phyloP scores from a whole-genome alignment of 2,797 vertebrate species.

The Thamnophis elegans region DNA sequence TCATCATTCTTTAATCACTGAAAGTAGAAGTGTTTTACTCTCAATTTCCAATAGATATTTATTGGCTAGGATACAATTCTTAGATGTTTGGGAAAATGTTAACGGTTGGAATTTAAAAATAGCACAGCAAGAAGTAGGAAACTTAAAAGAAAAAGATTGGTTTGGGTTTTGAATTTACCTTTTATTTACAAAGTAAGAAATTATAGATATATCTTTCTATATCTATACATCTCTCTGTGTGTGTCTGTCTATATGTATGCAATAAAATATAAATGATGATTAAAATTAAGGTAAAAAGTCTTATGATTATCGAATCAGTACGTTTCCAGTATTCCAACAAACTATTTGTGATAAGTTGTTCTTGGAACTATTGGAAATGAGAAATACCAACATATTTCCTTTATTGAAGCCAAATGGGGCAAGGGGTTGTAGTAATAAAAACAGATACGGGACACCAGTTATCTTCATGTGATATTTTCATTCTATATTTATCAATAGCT shows the following conservation, averaged over 20 bases:
- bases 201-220: background rate
- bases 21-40: background rate
- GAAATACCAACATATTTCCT: background rate
- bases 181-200: background rate
- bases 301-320: background rate
- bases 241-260: too few species aligned
- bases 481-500: conserved; percentile 62
- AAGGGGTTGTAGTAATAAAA: background rate
- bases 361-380: conserved; percentile 15
- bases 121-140: background rate
- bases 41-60: background rate
- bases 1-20: background rate
- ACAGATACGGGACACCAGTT: background rate
- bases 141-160: background rate
- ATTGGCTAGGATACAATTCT: background rate
- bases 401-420: background rate
- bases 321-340: background rate
- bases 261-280: background rate
- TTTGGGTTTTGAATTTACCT: background rate
- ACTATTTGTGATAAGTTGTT: background rate
- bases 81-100: background rate
- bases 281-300: background rate
- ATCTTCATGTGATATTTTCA: conserved; percentile 12
- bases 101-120: background rate
- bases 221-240: background rate